A percentile compares a stretch with the other conserved stretches of the same genome.
Conservation (phyloP, 1,140 invertebrate species). For the Sminthurides bifidus region DNA sequence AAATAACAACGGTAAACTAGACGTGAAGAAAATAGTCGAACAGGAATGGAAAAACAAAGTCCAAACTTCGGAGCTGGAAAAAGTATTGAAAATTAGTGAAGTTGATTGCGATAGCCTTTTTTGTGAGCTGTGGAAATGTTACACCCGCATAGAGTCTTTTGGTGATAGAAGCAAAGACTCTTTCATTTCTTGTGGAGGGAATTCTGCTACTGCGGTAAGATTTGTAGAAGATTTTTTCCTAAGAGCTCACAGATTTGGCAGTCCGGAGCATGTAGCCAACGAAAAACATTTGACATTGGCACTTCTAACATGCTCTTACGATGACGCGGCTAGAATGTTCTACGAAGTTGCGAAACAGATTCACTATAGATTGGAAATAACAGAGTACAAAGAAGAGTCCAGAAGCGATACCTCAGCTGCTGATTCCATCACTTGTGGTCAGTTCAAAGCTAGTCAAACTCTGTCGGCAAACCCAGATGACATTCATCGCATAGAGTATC, state of each 20-base stretch:
- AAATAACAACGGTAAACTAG: neutral
- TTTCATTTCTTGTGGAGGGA: neutral
- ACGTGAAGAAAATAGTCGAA: neutral
- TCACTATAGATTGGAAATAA: neutral
- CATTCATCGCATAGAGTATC: too few relatives aligned
- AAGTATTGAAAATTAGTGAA: neutral
- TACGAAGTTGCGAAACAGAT: neutral
- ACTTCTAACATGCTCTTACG: neutral
- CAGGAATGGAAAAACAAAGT: neutral
- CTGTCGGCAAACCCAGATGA: too few relatives aligned
- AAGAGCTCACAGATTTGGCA: neutral
- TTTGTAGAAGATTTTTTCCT: slow-evolving; percentile 1
- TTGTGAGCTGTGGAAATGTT: neutral
- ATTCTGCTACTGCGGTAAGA: neutral
- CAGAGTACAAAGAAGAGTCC: neutral
- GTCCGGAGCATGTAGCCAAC: neutral
- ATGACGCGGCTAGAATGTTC: neutral
- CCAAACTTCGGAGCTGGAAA: neutral
- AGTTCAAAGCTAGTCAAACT: too few relatives aligned
- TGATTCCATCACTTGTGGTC: neutral
- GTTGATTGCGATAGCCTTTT: too few relatives aligned
- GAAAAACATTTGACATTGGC: neutral
- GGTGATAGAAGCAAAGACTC: neutral
- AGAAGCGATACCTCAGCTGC: neutral
- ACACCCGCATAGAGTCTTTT: neutral